phyloP scores from a whole-genome alignment of 2,888 invertebrate species.

The Bhutanitis thaidina region DNA sequence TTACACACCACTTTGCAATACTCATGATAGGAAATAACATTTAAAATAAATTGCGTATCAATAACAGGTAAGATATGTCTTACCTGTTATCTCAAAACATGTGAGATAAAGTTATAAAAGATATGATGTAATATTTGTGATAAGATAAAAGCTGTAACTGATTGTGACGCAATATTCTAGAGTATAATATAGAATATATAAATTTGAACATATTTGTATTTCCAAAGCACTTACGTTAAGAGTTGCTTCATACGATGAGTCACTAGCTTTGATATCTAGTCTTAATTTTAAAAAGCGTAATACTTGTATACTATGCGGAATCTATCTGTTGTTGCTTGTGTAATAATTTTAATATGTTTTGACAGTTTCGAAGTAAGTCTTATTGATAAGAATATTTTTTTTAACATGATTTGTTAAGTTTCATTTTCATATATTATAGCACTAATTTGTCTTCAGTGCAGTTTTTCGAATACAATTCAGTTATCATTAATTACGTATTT shows the following conservation, averaged over 20 bases:
- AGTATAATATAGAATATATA: slow-evolving; percentile 13
- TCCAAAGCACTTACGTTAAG: slow-evolving; percentile 11
- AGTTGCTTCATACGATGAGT: slow-evolving; percentile 17
- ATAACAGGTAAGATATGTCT: neutral
- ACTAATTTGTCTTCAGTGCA: no score
- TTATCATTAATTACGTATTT: no score
- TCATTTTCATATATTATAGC: no score
- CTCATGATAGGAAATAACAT: no score
- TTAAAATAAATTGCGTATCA: neutral
- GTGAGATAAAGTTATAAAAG: slow-evolving; percentile 21
- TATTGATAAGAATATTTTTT: neutral
- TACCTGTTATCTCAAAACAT: slow-evolving; percentile 13
- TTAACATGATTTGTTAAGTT: no score
- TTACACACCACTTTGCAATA: no score
- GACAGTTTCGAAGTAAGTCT: slow-evolving; percentile 5
- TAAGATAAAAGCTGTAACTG: slow-evolving; percentile 23
- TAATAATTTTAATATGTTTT: slow-evolving; percentile 1
- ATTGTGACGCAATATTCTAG: slow-evolving; percentile 29
- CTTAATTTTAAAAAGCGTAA: slow-evolving; percentile 17
- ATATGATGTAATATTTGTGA: slow-evolving; percentile 26
- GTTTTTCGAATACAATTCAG: no score
- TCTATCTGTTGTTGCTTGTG: slow-evolving; percentile 1
- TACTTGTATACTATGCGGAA: slow-evolving; percentile 10
- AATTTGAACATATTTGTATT: slow-evolving; percentile 17
- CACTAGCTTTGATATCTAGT: slow-evolving; percentile 16